Percentiles rank a stretch among this genome's conserved stretches.
Evolutionary conservation across 2,888 invertebrate genomes (phyloP).

Genomic region (Petrophora chlorosata): DNA sequence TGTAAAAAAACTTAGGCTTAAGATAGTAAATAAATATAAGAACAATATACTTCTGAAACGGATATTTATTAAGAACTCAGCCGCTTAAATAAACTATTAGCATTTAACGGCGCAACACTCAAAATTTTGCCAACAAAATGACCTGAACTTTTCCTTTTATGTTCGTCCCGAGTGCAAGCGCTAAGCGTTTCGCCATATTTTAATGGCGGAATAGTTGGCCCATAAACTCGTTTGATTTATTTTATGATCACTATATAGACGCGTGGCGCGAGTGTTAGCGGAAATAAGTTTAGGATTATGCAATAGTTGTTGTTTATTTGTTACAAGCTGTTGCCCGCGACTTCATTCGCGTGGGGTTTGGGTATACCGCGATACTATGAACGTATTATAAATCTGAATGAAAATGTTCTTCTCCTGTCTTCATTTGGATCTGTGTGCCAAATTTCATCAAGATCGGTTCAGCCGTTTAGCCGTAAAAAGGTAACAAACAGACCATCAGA

Average conservation of each 20-base stretch:
- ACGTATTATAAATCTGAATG: no score
- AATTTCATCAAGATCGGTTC: no score
- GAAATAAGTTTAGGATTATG: not conserved
- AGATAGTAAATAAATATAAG: no score
- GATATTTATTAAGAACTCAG: not conserved
- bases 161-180: conserved; percentile 44
- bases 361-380: no score
- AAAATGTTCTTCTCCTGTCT: no score
- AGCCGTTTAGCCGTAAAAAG: no score
- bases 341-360: no score
- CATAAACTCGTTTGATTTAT: conserved; percentile 80
- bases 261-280: conserved; percentile 48
- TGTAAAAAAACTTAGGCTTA: no score
- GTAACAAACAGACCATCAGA: no score
- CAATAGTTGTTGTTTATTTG: not conserved
- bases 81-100: not conserved
- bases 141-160: conserved; percentile 46
- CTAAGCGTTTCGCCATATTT: conserved; percentile 77
- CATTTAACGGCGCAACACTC: not conserved
- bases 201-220: conserved; percentile 74
- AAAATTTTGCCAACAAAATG: conserved; percentile 21
- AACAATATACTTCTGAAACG: no score
- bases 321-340: no score
- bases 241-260: conserved; percentile 64
- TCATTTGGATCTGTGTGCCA: no score